Conservation (phyloP, 2,113 vertebrate genomes). For the Perognathus longimembris region DNA sequence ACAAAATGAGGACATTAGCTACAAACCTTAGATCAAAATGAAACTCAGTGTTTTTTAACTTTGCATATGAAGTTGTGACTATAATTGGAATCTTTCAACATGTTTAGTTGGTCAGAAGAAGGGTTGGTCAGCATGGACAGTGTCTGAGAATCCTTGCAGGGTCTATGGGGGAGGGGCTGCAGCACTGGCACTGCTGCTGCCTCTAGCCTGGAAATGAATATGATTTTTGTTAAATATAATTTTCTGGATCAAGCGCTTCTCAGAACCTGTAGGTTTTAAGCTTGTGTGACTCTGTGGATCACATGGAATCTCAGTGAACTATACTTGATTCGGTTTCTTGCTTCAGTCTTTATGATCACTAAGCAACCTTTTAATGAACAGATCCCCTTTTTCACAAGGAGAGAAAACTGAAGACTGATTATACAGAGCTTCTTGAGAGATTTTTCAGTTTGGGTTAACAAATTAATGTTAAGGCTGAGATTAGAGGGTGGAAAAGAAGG, state of each 20-base stretch:
- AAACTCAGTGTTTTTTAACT: slow-evolving; percentile 1
- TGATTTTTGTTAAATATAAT: not conserved
- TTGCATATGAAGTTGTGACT: slow-evolving; percentile 3
- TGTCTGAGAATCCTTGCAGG: not conserved
- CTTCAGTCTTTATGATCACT: not conserved
- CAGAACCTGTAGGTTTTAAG: not conserved
- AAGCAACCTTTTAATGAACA: not conserved
- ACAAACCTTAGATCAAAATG: slow-evolving; percentile 8
- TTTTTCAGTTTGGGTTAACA: slow-evolving; percentile 57
- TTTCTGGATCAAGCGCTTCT: not conserved
- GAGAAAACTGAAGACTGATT: slow-evolving; percentile 20
- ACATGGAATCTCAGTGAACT: not conserved
- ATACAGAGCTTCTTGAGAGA: slow-evolving; percentile 26
- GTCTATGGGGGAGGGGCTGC: not conserved
- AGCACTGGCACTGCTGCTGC: too few relatives aligned
- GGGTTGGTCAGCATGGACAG: not conserved
- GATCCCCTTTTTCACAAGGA: not conserved
- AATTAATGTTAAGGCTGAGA: slow-evolving; percentile 22
- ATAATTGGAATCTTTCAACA: not conserved
- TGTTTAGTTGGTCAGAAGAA: not conserved
- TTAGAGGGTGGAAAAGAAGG: not conserved
- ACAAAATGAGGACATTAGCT: slow-evolving; percentile 11
- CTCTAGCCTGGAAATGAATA: not conserved
- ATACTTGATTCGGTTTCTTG: not conserved
- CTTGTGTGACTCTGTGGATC: not conserved